Percentiles rank a stretch among this genome's conserved stretches.
phyloP scores from a whole-genome alignment of 2,888 invertebrate genomes.

The Spicauda simplicius region DNA sequence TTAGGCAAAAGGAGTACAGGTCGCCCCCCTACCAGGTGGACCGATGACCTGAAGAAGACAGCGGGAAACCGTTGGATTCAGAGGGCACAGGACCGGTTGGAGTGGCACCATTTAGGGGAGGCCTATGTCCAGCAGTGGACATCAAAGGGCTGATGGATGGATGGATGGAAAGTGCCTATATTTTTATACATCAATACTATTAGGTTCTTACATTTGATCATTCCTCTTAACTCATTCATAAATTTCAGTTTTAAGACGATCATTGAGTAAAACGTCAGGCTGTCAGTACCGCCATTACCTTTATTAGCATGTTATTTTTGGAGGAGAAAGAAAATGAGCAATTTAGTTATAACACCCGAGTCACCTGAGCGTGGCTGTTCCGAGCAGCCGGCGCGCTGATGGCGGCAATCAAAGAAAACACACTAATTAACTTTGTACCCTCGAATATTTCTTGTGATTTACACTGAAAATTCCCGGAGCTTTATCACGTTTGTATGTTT shows the following conservation, averaged over 20 bases:
- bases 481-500: constrained; percentile 6
- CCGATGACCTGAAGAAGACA: too few species aligned
- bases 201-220: not conserved
- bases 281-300: constrained; percentile 42
- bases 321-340: constrained; percentile 67
- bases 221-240: not conserved
- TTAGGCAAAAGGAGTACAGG: too few species aligned
- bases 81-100: too few species aligned
- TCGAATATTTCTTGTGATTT: constrained; percentile 60
- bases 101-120: too few species aligned
- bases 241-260: constrained; percentile 1
- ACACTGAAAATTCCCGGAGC: constrained; percentile 15
- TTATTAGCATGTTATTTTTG: constrained; percentile 56
- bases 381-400: constrained; percentile 78
- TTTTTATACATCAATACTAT: too few species aligned
- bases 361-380: constrained; percentile 74
- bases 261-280: constrained; percentile 25
- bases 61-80: too few species aligned
- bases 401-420: constrained; percentile 83
- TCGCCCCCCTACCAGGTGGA: too few species aligned
- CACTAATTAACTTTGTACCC: constrained; percentile 78
- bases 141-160: too few species aligned
- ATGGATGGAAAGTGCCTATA: too few species aligned
- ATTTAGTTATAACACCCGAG: constrained; percentile 68
- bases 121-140: too few species aligned